Base-by-base conservation (phyloP, 2,113 vertebrate genomes). In the Cynopterus brachyotis region DNA sequence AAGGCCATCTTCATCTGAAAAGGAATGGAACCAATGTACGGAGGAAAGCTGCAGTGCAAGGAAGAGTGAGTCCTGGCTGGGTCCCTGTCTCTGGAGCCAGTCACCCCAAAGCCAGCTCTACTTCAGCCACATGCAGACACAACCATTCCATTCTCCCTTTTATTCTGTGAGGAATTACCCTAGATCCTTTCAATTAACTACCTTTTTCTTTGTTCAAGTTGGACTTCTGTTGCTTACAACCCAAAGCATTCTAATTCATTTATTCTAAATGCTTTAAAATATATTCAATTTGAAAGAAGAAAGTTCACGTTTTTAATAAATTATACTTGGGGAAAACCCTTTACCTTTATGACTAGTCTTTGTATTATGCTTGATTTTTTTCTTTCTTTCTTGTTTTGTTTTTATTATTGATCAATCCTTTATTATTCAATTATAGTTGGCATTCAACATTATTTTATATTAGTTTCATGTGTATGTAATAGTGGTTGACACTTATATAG, bases 231-330 rank as follows among this genome's bases (percentile, higher is more conserved):
- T 67, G 45, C 69, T 94, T 93, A 9, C 42, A 88, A 75, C 17
- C 55, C 60, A 87, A 72, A 59, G 40, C 70, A 62, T 62, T 28
- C 55, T 47, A 73, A 83, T 89, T 55, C 57, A 57, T 9, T 59
- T 59, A 53, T 50, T 50, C 45, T 57, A 45, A 89, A n/a, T 89
- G 50, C 45, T 91, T 88, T 84, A 9, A 30, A 93, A 64, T 89
- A 53, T 53, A 60, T 87, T 72, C 47, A n/a, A 1, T 81, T 81
- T 89, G n/a, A 89, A 96, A 69, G 32, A 78, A 47, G n/a, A 66
- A 94, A 87, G 53, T 37, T 66, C 73, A 62, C 17, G 53, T 55
- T 96, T 95, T 84, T 40, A 91, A 84, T 89, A 60, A 81, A 84
- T 11, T 90, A 42, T 37, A 66, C 42, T 91, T 92, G 40, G 50